Evolutionary conservation across 2,888 invertebrate genomes (phyloP).

Genomic region (Euphydryas editha): DNA sequence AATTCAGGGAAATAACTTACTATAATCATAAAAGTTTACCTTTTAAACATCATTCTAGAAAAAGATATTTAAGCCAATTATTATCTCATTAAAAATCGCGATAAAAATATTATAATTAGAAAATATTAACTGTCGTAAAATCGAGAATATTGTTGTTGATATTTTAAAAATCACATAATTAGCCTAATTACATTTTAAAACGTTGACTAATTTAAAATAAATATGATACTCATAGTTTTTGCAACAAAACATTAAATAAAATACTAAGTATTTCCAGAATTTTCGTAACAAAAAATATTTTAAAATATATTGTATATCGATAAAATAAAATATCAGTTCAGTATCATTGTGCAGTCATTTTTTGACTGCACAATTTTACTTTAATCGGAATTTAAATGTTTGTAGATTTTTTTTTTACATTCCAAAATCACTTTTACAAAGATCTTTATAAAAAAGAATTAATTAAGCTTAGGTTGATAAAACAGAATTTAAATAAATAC

Average conservation of each 20-base stretch:
- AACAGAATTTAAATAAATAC: too few species aligned
- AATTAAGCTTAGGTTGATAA: too few species aligned
- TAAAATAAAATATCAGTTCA: too few species aligned
- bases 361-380: too few species aligned
- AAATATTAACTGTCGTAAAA: background rate
- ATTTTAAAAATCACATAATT: conserved; percentile 12
- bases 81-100: background rate
- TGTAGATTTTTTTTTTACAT: too few species aligned
- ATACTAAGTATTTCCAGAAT: background rate
- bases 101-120: background rate
- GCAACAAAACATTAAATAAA: background rate
- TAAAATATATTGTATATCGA: too few species aligned
- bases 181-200: conserved; percentile 15
- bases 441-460: too few species aligned
- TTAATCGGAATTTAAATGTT: too few species aligned
- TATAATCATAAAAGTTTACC: background rate
- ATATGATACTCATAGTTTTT: background rate
- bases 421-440: too few species aligned
- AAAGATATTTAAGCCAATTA: background rate
- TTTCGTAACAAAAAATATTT: too few species aligned
- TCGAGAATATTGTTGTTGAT: background rate
- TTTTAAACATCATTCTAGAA: background rate
- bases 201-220: conserved; percentile 3
- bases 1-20: too few species aligned
- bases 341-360: too few species aligned